Conservation (phyloP, 2,888 invertebrate species). For the Ariolimax columbianus region DNA sequence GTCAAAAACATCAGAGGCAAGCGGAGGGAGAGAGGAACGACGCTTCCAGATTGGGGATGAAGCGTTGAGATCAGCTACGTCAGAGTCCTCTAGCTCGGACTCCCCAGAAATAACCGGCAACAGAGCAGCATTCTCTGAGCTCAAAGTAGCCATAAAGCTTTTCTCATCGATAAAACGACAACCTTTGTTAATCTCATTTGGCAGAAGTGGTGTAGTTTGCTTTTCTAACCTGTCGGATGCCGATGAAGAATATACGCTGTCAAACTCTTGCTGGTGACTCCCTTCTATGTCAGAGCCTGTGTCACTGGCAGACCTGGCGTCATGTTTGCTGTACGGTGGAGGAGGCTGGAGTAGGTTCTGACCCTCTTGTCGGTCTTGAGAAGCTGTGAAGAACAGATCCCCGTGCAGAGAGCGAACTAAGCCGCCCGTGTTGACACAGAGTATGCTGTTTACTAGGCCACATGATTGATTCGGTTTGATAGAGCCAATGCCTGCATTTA, state of each 20-base stretch:
- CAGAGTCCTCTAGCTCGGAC: conserved; percentile 72
- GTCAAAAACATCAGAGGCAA: conserved; percentile 52
- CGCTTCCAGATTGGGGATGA: conserved; percentile 58
- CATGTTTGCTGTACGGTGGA: conserved; percentile 35
- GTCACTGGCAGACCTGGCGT: conserved; percentile 42
- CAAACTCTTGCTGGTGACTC: conserved; percentile 46
- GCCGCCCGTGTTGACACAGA: conserved; percentile 50
- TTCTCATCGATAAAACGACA: conserved; percentile 76
- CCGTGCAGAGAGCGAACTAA: conserved; percentile 50
- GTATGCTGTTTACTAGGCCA: conserved; percentile 53
- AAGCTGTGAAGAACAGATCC: conserved; percentile 39
- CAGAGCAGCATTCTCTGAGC: conserved; percentile 49
- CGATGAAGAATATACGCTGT: conserved; percentile 50
- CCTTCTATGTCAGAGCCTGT: conserved; percentile 48
- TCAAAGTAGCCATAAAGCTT: conserved; percentile 71
- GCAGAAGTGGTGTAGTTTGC: conserved; percentile 57
- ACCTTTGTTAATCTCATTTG: conserved; percentile 66
- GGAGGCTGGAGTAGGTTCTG: conserved; percentile 49
- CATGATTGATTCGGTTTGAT: conserved; percentile 38
- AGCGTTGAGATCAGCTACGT: conserved; percentile 44
- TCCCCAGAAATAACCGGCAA: conserved; percentile 31
- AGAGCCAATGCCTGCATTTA: not conserved
- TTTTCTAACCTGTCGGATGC: conserved; percentile 49
- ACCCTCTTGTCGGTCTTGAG: not conserved
- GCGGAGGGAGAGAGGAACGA: conserved; percentile 52